Evolutionary conservation across 2,113 vertebrate species (phyloP).

Genomic region (Mustela nigripes): DNA sequence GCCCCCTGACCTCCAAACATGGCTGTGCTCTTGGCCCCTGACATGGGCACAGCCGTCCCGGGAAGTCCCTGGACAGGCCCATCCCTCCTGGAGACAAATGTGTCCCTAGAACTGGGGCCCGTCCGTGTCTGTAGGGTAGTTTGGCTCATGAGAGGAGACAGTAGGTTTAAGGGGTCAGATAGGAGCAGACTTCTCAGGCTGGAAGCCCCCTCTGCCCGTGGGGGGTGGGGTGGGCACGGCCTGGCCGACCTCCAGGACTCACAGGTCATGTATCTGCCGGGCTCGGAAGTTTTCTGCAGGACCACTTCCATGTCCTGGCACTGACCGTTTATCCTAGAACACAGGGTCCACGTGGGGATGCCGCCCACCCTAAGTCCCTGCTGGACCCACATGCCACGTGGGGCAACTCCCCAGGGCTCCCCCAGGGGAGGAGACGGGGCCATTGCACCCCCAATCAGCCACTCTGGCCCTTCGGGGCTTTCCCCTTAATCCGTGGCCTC

Average conservation of each 20-base stretch:
- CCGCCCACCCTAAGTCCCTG: accelerated
- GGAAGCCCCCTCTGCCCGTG: too few species aligned
- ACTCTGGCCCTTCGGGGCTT: background rate
- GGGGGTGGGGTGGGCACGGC: accelerated
- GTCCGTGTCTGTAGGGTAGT: background rate
- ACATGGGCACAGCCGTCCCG: accelerated
- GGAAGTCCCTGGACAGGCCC: accelerated
- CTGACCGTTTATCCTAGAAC: background rate
- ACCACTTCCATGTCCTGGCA: background rate
- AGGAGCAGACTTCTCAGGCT: background rate
- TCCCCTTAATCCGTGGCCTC: accelerated
- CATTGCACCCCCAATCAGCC: background rate
- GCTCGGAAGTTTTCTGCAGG: background rate
- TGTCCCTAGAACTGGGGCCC: accelerated
- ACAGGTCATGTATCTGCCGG: background rate
- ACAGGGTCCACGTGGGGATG: background rate
- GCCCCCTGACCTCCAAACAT: background rate
- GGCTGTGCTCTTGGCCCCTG: background rate
- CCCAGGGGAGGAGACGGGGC: accelerated
- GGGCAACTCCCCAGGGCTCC: background rate
- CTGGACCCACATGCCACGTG: accelerated
- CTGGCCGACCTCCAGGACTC: background rate
- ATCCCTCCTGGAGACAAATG: background rate
- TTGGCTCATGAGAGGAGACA: accelerated
- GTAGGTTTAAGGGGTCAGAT: background rate